Evolutionary conservation across 1,140 invertebrate genomes (phyloP).

Genomic region (Cyclargus thomasi): DNA sequence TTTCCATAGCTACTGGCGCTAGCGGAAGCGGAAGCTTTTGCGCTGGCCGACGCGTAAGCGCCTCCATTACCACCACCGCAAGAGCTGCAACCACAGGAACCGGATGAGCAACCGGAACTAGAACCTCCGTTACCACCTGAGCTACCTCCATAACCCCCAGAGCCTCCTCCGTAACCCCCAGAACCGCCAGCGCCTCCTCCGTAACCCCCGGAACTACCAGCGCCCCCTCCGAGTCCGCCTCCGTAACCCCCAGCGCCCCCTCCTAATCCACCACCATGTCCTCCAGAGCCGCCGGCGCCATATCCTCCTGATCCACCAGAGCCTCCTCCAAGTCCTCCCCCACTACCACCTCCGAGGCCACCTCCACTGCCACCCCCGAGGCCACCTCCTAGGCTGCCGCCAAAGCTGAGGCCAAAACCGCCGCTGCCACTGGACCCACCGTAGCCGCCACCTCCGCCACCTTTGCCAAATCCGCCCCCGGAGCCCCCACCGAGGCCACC

Average conservation of each 20-base stretch:
- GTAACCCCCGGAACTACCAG: constrained; percentile 27
- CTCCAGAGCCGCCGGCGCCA: constrained; percentile 24
- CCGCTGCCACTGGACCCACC: constrained; percentile 26
- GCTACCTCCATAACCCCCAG: constrained; percentile 22
- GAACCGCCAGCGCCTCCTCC: constrained; percentile 23
- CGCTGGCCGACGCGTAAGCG: constrained; percentile 42
- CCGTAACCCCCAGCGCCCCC: constrained; percentile 26
- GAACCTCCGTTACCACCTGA: constrained; percentile 25
- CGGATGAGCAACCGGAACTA: constrained; percentile 26
- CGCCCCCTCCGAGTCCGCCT: constrained; percentile 26
- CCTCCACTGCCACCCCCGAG: constrained; percentile 26
- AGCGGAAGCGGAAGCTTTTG: constrained; percentile 43
- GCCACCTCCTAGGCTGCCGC: constrained; percentile 22
- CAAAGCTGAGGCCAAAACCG: constrained; percentile 22
- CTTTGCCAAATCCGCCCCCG: constrained; percentile 27
- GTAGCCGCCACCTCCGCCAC: constrained; percentile 22
- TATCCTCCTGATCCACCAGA: constrained; percentile 24
- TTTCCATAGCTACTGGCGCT: constrained; percentile 48
- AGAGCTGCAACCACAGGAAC: constrained; percentile 27
- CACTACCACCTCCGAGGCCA: constrained; percentile 25
- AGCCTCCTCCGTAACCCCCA: constrained; percentile 24
- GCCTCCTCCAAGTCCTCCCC: constrained; percentile 24
- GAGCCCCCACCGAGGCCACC: constrained; percentile 21
- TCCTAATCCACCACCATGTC: constrained; percentile 20
- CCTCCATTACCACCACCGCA: constrained; percentile 31